Conservation (phyloP, 2,888 invertebrate species). For the Noctua pronuba region DNA sequence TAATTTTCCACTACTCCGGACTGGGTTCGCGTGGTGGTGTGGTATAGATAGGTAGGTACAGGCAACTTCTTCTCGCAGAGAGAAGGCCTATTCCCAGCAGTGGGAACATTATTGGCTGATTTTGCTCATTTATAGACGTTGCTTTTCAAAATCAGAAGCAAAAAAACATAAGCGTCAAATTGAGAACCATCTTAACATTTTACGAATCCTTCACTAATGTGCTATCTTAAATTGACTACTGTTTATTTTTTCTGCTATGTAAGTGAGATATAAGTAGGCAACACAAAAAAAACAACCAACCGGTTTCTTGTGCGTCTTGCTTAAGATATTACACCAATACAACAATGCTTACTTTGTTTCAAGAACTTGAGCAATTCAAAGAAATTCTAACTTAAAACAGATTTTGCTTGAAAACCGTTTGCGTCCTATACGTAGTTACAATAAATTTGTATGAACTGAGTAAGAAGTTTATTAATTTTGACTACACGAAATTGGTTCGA, state of each 20-base stretch:
- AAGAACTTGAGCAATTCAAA: slow-evolving; percentile 4
- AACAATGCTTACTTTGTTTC: slow-evolving; percentile 20
- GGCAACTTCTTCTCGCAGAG: too few relatives aligned
- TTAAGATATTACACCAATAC: slow-evolving; percentile 12
- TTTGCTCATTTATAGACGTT: neutral
- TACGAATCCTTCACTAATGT: neutral
- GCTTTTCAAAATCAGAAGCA: neutral
- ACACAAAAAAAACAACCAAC: slow-evolving; percentile 12
- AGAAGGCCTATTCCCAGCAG: neutral
- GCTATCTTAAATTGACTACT: neutral
- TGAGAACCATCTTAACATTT: neutral
- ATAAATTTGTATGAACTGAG: neutral
- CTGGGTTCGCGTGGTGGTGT: neutral
- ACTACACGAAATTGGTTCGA: neutral
- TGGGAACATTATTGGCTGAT: neutral
- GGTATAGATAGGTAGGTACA: too few relatives aligned
- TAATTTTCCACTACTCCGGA: neutral
- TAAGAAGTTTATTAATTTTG: neutral
- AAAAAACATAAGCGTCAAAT: neutral
- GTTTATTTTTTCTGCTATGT: neutral
- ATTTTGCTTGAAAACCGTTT: neutral
- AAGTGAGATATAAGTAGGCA: neutral
- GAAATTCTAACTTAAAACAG: neutral
- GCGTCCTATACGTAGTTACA: neutral
- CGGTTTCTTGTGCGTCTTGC: slow-evolving; percentile 31